Conservation (phyloP, 2,888 invertebrate genomes). For the Abrostola triplasia region DNA sequence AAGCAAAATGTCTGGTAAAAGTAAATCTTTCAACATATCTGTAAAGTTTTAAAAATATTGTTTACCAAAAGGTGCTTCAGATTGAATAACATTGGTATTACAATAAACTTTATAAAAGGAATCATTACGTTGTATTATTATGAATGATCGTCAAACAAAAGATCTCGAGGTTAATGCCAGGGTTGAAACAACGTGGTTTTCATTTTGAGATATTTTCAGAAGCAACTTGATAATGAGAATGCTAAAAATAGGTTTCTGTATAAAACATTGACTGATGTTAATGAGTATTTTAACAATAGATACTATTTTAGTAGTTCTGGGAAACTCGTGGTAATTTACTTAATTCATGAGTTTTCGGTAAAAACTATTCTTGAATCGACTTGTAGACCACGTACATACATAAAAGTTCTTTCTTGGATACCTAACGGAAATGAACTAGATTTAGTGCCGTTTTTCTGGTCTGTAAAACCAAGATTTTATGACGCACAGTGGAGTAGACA, state of each 20-base stretch:
- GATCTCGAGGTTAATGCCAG: constrained; percentile 1
- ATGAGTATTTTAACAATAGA: no score
- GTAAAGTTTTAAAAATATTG: background rate
- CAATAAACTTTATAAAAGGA: background rate
- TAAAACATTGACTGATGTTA: no score
- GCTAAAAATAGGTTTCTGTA: background rate
- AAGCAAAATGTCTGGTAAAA: background rate
- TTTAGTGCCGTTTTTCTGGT: background rate
- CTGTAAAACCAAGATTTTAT: constrained; percentile 12
- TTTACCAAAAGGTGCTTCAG: no score
- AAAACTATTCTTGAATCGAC: no score
- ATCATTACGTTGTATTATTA: background rate
- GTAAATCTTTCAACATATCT: no score
- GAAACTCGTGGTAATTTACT: no score
- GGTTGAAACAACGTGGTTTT: background rate
- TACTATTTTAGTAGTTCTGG: no score
- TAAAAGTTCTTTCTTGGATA: no score
- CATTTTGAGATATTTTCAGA: background rate
- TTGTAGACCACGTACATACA: no score
- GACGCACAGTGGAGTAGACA: constrained; percentile 27
- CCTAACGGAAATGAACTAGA: background rate
- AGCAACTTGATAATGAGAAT: background rate
- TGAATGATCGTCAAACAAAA: background rate
- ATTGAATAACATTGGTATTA: no score
- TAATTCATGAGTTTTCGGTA: no score